A percentile compares a stretch with the other conserved stretches of the same genome.
These are phyloP conservation scores for Eristalis arbustorum DNA, from an alignment of 2,888 invertebrate species.

Conservation along the genomic window DNA sequence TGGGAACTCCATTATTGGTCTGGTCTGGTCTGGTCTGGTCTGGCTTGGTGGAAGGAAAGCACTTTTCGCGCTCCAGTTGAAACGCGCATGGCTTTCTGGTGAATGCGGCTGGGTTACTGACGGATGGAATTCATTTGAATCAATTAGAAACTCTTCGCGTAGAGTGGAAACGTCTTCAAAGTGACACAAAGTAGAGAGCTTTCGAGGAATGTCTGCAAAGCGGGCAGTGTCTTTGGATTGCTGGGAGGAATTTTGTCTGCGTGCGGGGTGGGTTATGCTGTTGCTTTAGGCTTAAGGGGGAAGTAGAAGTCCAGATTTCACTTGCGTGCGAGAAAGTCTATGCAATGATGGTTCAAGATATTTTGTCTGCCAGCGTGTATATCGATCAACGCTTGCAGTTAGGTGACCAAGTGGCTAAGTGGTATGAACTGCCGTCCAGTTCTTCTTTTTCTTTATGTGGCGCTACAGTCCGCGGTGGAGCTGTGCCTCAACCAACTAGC, in stretches of 20 bases:
- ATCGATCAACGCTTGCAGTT: too few species aligned
- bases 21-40: slow-evolving; percentile 49
- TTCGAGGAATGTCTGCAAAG: neutral
- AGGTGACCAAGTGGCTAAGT: too few species aligned
- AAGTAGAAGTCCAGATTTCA: too few species aligned
- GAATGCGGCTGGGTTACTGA: slow-evolving; percentile 4
- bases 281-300: neutral
- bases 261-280: neutral
- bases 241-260: neutral
- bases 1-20: slow-evolving; percentile 42
- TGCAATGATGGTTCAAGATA: too few species aligned
- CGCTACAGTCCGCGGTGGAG: too few species aligned
- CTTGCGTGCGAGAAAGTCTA: too few species aligned
- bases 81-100: slow-evolving; percentile 25
- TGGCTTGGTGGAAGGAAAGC: slow-evolving; percentile 16
- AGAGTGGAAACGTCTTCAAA: slow-evolving; percentile 16
- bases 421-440: too few species aligned
- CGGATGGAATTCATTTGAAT: slow-evolving; percentile 59
- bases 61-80: slow-evolving; percentile 59
- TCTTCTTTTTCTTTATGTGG: too few species aligned
- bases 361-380: too few species aligned
- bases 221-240: neutral
- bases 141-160: slow-evolving; percentile 48
- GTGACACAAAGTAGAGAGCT: slow-evolving; percentile 43
- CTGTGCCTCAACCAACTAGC: too few species aligned